phyloP scores from a whole-genome alignment of 2,113 vertebrate genomes.

The Sula dactylatra region DNA sequence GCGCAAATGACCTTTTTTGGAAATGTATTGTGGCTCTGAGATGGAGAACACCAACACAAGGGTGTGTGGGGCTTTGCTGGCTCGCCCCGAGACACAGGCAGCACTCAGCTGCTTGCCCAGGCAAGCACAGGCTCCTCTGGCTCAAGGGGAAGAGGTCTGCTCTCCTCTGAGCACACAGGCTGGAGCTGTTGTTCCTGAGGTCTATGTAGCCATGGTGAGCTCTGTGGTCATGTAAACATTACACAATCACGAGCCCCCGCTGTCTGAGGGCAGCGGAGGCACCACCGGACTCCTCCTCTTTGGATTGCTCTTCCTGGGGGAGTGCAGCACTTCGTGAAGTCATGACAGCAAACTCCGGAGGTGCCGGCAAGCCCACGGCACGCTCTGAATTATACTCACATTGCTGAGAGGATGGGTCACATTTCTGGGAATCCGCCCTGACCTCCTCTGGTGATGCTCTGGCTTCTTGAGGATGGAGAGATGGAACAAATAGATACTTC shows the following conservation, averaged over 20 bases:
- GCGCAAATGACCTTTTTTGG: neutral
- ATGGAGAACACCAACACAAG: neutral
- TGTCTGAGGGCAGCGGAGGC: slow-evolving; percentile 30
- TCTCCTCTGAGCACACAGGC: neutral
- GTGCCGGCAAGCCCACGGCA: neutral
- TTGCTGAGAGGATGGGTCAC: slow-evolving; percentile 54
- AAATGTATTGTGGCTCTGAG: neutral
- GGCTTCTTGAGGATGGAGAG: slow-evolving; percentile 12
- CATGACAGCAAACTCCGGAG: neutral
- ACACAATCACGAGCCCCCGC: neutral
- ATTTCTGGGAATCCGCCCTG: slow-evolving; percentile 22
- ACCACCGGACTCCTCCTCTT: slow-evolving; percentile 32
- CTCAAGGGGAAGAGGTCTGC: neutral
- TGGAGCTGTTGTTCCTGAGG: neutral
- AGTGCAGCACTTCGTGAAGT: neutral
- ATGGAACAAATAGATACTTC: slow-evolving; percentile 12
- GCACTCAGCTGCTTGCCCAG: neutral
- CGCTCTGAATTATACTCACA: neutral
- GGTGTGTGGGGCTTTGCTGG: neutral
- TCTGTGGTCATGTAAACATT: slow-evolving; percentile 65
- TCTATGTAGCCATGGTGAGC: slow-evolving; percentile 56
- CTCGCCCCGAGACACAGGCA: neutral
- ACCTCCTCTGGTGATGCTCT: slow-evolving; percentile 28
- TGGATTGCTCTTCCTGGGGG: slow-evolving; percentile 14
- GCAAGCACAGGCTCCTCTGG: neutral